A percentile compares a stretch with the other conserved stretches of the same genome.
Evolutionary conservation across 2,113 vertebrate genomes (phyloP).

Genomic region (Siniperca chuatsi): DNA sequence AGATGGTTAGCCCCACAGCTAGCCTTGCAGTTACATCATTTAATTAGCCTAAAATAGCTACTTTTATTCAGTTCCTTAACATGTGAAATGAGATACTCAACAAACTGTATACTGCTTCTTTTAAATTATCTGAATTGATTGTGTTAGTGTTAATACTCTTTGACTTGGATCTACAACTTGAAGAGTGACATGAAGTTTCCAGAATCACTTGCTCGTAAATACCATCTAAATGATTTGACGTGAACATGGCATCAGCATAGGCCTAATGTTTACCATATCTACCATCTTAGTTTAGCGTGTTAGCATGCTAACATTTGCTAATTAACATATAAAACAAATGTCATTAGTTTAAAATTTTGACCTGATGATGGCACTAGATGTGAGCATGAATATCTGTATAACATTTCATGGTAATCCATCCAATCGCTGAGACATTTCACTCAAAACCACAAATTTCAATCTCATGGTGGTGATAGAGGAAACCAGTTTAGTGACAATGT

Average conservation of each 20-base stretch:
- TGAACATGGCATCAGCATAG: neutral
- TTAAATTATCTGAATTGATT: neutral
- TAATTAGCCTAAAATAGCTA: neutral
- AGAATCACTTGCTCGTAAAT: too few relatives aligned
- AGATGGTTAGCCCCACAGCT: neutral
- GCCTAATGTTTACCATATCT: neutral
- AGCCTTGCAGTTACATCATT: neutral
- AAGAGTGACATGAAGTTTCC: neutral
- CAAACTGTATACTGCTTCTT: neutral
- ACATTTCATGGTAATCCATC: too few relatives aligned
- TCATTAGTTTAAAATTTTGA: too few relatives aligned
- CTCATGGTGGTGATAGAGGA: too few relatives aligned
- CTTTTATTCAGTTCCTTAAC: neutral
- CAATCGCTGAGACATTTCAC: too few relatives aligned
- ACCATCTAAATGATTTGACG: neutral
- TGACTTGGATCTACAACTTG: neutral
- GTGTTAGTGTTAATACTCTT: too few relatives aligned
- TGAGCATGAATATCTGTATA: neutral
- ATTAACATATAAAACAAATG: too few relatives aligned
- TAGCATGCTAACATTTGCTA: too few relatives aligned
- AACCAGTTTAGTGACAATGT: neutral
- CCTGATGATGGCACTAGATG: too few relatives aligned
- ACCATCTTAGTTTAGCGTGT: neutral
- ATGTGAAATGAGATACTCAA: neutral
- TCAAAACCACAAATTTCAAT: too few relatives aligned